These are phyloP conservation scores for Myotis pilosus DNA, from an alignment of 2,797 vertebrate genomes.

Conservation along the genomic window DNA sequence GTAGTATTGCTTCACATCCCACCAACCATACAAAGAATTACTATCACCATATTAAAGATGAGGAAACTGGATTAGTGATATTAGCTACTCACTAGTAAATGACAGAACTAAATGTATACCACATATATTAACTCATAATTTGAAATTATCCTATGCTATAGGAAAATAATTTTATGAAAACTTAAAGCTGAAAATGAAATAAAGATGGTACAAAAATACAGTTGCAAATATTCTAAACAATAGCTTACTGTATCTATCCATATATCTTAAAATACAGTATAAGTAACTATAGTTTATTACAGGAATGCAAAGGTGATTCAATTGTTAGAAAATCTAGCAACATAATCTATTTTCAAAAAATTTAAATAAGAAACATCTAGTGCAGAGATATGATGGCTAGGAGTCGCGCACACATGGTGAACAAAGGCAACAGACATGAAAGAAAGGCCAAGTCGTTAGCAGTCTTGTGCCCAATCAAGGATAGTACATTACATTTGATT, in stretches of 20 bases:
- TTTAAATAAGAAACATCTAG: not conserved
- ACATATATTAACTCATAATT: not conserved
- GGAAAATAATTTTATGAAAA: not conserved
- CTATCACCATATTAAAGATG: not conserved
- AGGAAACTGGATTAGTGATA: not conserved
- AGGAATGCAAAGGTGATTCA: not conserved
- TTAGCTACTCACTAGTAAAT: not conserved
- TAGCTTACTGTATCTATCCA: not conserved
- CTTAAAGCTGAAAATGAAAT: not conserved
- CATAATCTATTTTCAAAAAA: not conserved
- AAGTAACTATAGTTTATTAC: not conserved
- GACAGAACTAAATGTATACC: not conserved
- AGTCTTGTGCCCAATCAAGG: not conserved
- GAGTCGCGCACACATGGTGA: not conserved
- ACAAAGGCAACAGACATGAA: not conserved
- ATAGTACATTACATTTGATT: not conserved
- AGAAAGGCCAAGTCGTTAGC: not conserved
- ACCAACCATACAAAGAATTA: conserved; percentile 6
- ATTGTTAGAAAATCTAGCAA: not conserved
- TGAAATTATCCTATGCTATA: conserved; percentile 1
- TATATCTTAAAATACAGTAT: not conserved
- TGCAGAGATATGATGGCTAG: not conserved
- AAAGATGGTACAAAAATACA: not conserved
- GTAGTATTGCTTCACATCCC: not conserved
- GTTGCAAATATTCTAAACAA: not conserved